phyloP scores from a whole-genome alignment of 1,140 invertebrate genomes.

The Asobara japonica region DNA sequence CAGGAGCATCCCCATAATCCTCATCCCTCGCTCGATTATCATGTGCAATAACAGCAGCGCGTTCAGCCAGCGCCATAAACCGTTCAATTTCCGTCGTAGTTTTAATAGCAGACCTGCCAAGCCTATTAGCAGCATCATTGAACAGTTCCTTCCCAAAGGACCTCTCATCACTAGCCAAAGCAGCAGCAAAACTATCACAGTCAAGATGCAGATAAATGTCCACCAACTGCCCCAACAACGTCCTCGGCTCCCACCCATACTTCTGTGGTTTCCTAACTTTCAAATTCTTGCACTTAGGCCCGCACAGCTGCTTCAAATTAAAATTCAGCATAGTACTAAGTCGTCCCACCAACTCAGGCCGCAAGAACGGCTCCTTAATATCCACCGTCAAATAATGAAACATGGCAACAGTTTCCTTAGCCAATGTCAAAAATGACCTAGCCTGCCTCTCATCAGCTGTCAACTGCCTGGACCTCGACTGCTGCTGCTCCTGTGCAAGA shows the following conservation, averaged over 20 bases:
- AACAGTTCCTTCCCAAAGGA: slow-evolving; percentile 94
- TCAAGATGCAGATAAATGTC: slow-evolving; percentile 97
- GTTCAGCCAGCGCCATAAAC: slow-evolving; percentile 82
- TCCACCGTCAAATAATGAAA: slow-evolving; percentile 96
- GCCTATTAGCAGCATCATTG: slow-evolving; percentile 84
- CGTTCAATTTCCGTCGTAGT: slow-evolving; percentile 83
- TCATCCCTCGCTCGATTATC: slow-evolving; percentile 88
- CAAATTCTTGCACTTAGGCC: slow-evolving; percentile 96
- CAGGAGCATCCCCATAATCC: slow-evolving; percentile 95
- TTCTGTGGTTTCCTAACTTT: slow-evolving; percentile 96
- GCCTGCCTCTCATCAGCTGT: slow-evolving; percentile 93
- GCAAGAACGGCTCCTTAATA: slow-evolving; percentile 93
- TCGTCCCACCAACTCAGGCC: slow-evolving; percentile 90
- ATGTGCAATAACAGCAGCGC: slow-evolving; percentile 82
- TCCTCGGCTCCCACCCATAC: slow-evolving; percentile 96
- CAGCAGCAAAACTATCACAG: slow-evolving; percentile 88
- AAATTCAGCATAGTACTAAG: slow-evolving; percentile 98
- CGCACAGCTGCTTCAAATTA: slow-evolving; percentile 96
- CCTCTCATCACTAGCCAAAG: slow-evolving; percentile 91
- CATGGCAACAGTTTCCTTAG: slow-evolving; percentile 97
- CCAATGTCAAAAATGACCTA: slow-evolving; percentile 93
- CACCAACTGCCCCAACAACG: slow-evolving; percentile 89
- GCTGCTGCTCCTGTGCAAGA: slow-evolving; percentile 78
- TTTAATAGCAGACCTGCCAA: slow-evolving; percentile 86
- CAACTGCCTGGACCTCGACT: slow-evolving; percentile 80